Percentiles rank a stretch among this genome's conserved stretches.
Evolutionary conservation across 2,113 vertebrate species (phyloP).

Genomic region (Nibea albiflora): DNA sequence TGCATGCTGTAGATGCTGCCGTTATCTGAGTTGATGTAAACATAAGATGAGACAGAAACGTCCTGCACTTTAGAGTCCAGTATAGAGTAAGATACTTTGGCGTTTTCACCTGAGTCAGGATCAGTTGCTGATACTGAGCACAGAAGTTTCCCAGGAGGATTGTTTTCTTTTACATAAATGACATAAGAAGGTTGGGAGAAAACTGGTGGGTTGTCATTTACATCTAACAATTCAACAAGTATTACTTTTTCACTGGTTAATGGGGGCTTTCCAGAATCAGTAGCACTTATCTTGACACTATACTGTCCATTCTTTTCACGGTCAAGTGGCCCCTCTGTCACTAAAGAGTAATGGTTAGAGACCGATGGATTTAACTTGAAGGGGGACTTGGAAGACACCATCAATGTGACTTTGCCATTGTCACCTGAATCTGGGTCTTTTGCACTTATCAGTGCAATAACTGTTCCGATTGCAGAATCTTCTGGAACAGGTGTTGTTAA

Average conservation of each 20-base stretch:
- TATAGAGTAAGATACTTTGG: constrained; percentile 87
- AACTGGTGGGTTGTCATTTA: constrained; percentile 87
- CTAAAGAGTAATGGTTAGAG: constrained; percentile 78
- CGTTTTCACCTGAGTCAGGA: constrained; percentile 83
- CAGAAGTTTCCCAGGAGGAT: constrained; percentile 64
- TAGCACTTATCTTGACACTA: constrained; percentile 78
- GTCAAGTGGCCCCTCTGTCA: constrained; percentile 72
- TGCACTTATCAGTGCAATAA: constrained; percentile 81
- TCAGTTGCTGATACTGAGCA: constrained; percentile 82
- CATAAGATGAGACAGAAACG: constrained; percentile 85
- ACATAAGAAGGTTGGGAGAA: constrained; percentile 80
- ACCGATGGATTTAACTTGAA: constrained; percentile 77
- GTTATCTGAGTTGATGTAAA: constrained; percentile 87
- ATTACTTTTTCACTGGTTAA: constrained; percentile 84
- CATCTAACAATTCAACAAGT: constrained; percentile 83
- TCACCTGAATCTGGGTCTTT: constrained; percentile 78
- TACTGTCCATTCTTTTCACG: constrained; percentile 70
- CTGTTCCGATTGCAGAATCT: constrained; percentile 79
- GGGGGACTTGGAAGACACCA: constrained; percentile 40
- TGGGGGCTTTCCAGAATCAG: constrained; percentile 84
- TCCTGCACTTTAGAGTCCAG: constrained; percentile 80
- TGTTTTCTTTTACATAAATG: constrained; percentile 76
- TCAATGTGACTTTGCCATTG: constrained; percentile 78
- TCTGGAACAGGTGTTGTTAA: constrained; percentile 77
- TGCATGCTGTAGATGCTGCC: constrained; percentile 66